These are phyloP conservation scores for Prunella himalayana DNA, from an alignment of 2,113 vertebrate species.

Conservation along the genomic window DNA sequence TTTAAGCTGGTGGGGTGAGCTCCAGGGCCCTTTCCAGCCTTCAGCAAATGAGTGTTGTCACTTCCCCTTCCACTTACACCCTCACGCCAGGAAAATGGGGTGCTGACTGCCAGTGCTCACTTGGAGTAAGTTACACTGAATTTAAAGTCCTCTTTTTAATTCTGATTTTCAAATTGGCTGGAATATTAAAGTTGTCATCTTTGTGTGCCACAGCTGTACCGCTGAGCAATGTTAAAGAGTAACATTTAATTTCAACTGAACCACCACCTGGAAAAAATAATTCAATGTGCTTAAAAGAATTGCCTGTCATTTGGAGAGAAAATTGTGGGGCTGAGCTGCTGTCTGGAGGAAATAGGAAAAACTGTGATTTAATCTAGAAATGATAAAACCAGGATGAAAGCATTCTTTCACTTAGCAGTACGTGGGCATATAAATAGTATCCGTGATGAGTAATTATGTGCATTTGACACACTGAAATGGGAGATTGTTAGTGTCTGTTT, in stretches of 20 bases:
- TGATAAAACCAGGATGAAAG: conserved; percentile 47
- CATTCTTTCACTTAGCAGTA: conserved; percentile 47
- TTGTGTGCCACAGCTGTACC: background rate
- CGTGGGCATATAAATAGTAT: conserved; percentile 27
- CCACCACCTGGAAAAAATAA: conserved; percentile 56
- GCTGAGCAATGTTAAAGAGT: background rate
- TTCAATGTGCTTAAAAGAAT: conserved; percentile 27
- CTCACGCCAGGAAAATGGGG: accelerated
- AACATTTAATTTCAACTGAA: conserved; percentile 32
- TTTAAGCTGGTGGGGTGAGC: background rate
- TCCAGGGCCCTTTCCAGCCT: background rate
- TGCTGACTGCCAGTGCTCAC: background rate
- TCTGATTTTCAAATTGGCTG: background rate
- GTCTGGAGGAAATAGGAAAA: conserved; percentile 34
- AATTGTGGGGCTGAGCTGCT: conserved; percentile 46
- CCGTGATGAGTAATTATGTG: background rate
- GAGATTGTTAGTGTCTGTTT: background rate
- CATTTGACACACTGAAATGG: conserved; percentile 7
- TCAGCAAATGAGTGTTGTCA: accelerated
- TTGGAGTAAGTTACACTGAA: background rate
- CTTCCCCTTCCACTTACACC: background rate
- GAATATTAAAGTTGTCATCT: background rate
- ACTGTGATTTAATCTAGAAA: conserved; percentile 45
- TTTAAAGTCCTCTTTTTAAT: background rate
- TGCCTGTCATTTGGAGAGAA: conserved; percentile 48